These are phyloP conservation scores for Paedocypris sp. DNA, from an alignment of 2,113 vertebrate genomes.

Conservation along the genomic window DNA sequence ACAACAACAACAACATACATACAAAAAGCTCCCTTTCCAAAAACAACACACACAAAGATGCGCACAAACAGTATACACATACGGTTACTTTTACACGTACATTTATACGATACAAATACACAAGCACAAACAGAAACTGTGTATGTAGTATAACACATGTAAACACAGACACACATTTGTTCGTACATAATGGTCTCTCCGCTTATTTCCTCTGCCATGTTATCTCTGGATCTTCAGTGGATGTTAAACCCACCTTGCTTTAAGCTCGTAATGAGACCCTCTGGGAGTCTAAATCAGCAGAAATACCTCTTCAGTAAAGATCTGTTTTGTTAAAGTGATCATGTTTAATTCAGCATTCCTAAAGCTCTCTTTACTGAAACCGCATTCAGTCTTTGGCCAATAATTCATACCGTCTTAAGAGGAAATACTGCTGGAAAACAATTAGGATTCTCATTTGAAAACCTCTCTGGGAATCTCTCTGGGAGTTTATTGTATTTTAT, in stretches of 20 bases:
- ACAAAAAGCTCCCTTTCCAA: too few relatives aligned
- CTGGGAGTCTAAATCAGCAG: slow-evolving; percentile 14
- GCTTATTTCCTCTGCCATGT: not conserved
- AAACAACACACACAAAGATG: too few relatives aligned
- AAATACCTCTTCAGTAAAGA: slow-evolving; percentile 18
- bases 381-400: not conserved
- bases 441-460: not conserved
- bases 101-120: too few relatives aligned
- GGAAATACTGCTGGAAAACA: not conserved
- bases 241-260: slow-evolving; percentile 24
- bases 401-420: slow-evolving; percentile 10
- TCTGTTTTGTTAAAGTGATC: slow-evolving; percentile 18
- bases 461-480: not conserved
- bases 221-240: not conserved
- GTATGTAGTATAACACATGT: too few relatives aligned
- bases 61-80: too few relatives aligned
- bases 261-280: slow-evolving; percentile 28
- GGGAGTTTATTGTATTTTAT: not conserved
- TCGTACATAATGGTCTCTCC: too few relatives aligned
- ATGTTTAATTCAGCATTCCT: slow-evolving; percentile 10
- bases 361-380: slow-evolving; percentile 10
- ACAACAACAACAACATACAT: too few relatives aligned
- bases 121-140: too few relatives aligned
- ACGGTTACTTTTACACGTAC: too few relatives aligned
- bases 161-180: too few relatives aligned